Conservation (phyloP, 2,113 vertebrate genomes). For the Hiodon tergisus region DNA sequence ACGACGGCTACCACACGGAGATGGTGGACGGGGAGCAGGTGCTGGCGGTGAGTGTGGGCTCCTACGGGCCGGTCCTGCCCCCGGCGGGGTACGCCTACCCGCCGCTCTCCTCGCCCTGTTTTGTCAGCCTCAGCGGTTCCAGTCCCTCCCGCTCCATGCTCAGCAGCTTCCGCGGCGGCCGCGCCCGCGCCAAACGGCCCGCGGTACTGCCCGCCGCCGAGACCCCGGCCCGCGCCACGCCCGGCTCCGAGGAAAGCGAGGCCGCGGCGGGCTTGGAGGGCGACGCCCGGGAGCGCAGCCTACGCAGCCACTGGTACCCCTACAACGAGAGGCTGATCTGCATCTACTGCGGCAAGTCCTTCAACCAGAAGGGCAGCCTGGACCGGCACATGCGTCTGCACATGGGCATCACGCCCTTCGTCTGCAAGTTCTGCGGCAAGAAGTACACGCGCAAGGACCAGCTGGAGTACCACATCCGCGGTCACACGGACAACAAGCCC, state of each 20-base stretch:
- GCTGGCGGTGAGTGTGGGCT: conserved; percentile 85
- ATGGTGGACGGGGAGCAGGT: conserved; percentile 95
- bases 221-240: conserved; percentile 49
- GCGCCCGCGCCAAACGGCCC: conserved; percentile 79
- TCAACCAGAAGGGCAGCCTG: conserved; percentile 98
- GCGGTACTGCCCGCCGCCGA: conserved; percentile 48
- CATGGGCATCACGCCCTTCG: conserved; percentile 98
- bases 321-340: conserved; percentile 93
- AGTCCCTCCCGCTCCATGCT: conserved; percentile 89
- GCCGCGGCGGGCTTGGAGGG: conserved; percentile 69
- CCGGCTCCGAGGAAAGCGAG: conserved; percentile 50
- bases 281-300: conserved; percentile 77
- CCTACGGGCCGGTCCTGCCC: conserved; percentile 85
- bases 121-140: conserved; percentile 79
- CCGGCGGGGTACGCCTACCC: conserved; percentile 79
- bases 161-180: conserved; percentile 82
- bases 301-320: conserved; percentile 88
- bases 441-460: conserved; percentile 98
- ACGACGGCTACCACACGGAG: conserved; percentile 94
- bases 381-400: conserved; percentile 97
- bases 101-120: conserved; percentile 68
- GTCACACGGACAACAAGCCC: conserved; percentile 97
- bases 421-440: conserved; percentile 97
- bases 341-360: conserved; percentile 97
- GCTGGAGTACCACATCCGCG: conserved; percentile 95